phyloP scores from a whole-genome alignment of 2,888 invertebrate genomes.

The Heteropelma amictum region DNA sequence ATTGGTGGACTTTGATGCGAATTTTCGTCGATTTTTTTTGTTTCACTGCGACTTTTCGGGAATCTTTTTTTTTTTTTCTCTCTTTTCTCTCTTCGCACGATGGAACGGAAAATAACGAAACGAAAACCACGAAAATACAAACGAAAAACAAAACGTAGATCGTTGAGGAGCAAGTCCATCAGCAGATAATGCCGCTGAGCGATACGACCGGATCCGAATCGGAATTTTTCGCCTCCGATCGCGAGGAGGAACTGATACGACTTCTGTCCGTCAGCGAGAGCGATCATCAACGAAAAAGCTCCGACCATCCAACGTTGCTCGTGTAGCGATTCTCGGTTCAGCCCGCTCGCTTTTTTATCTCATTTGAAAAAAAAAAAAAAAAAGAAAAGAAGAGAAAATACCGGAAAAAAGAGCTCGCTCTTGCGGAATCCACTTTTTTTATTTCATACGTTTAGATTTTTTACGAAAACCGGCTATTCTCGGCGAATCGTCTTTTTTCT shows the following conservation, averaged over 20 bases:
- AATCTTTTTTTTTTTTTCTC: conserved; percentile 25
- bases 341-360: conserved; percentile 12
- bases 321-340: conserved; percentile 63
- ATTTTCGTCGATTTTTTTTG: conserved; percentile 72
- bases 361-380: too few species aligned
- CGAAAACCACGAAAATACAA: neutral
- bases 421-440: neutral
- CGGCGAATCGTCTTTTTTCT: too few species aligned
- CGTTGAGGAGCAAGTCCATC: conserved; percentile 73
- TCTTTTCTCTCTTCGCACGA: conserved; percentile 27
- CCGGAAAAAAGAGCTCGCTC: neutral
- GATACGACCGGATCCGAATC: conserved; percentile 83
- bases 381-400: too few species aligned
- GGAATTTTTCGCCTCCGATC: conserved; percentile 88
- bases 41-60: conserved; percentile 60
- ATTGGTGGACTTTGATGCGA: conserved; percentile 72
- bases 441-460: neutral
- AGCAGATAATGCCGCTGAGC: conserved; percentile 71
- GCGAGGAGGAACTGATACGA: conserved; percentile 87
- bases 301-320: conserved; percentile 71
- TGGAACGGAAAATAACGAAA: neutral
- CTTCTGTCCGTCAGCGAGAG: conserved; percentile 82
- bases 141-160: conserved; percentile 64
- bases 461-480: too few species aligned
- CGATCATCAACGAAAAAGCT: conserved; percentile 71